A percentile compares a stretch with the other conserved stretches of the same genome.
Evolutionary conservation across 2,888 invertebrate genomes (phyloP).

Genomic region (Folsomia manolachei): DNA sequence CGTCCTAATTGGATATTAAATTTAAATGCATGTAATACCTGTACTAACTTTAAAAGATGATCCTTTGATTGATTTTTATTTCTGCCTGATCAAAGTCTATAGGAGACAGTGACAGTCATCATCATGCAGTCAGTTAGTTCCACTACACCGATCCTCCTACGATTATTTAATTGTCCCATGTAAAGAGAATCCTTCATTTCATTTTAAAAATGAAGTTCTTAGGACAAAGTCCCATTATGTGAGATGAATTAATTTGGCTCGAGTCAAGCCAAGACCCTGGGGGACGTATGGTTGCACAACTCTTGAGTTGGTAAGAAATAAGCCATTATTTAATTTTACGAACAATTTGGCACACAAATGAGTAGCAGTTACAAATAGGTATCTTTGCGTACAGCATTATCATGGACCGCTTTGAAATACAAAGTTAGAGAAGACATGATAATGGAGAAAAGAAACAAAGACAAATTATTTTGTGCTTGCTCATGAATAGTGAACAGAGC

Average conservation of each 20-base stretch:
- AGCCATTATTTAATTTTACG: constrained; percentile 1
- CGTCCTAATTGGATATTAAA: no score
- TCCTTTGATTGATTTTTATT: no score
- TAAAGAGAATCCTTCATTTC: background rate
- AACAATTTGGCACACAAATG: background rate
- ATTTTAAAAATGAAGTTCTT: background rate
- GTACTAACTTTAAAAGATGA: no score
- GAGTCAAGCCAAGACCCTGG: background rate
- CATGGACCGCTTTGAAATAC: background rate
- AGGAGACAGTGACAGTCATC: no score
- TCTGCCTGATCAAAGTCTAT: no score
- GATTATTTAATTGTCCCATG: background rate
- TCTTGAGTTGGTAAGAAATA: background rate
- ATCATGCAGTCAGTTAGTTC: no score
- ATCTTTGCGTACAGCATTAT: background rate
- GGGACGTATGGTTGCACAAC: constrained; percentile 2
- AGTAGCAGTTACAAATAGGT: no score
- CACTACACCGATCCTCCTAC: no score
- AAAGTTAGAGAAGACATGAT: constrained; percentile 13
- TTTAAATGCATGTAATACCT: no score
- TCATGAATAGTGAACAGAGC: constrained; percentile 16
- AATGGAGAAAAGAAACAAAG: constrained; percentile 18
- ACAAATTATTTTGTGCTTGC: constrained; percentile 18
- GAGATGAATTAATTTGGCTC: background rate
- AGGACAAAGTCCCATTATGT: background rate